Percentiles rank a stretch among this genome's conserved stretches.
These are phyloP conservation scores for Heteronetta atricapilla DNA, from an alignment of 2,113 vertebrate species.

Conservation along the genomic window DNA sequence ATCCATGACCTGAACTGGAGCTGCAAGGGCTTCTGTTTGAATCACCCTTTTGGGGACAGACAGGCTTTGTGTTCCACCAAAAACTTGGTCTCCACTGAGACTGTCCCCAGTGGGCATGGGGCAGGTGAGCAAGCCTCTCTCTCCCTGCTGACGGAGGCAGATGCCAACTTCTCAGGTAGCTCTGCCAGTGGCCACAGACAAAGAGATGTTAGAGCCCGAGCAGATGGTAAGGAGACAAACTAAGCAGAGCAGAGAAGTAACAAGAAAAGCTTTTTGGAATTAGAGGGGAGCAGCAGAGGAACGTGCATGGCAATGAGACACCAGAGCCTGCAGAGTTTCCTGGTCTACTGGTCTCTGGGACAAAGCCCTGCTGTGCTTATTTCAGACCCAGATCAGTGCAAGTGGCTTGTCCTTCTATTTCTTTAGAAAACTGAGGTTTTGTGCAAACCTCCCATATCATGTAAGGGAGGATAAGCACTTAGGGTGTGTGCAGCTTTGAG, in stretches of 20 bases:
- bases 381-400: background rate
- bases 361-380: background rate
- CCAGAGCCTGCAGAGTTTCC: background rate
- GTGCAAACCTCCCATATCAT: accelerated
- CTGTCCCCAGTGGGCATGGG: conserved; percentile 49
- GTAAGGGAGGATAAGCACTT: background rate
- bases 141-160: conserved; percentile 65
- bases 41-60: conserved; percentile 40
- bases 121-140: conserved; percentile 65
- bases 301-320: background rate
- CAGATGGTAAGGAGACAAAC: conserved; percentile 71
- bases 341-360: background rate
- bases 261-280: background rate
- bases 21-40: conserved; percentile 72
- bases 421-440: background rate
- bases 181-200: conserved; percentile 17
- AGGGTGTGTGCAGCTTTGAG: background rate
- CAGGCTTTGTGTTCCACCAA: conserved; percentile 40
- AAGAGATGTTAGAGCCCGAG: conserved; percentile 55
- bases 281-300: background rate
- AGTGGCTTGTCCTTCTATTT: background rate
- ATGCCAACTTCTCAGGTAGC: conserved; percentile 55
- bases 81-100: conserved; percentile 24
- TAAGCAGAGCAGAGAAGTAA: background rate
- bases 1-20: conserved; percentile 80